These are phyloP conservation scores for Megalopta genalis DNA, from an alignment of 1,140 invertebrate species.

Conservation along the genomic window DNA sequence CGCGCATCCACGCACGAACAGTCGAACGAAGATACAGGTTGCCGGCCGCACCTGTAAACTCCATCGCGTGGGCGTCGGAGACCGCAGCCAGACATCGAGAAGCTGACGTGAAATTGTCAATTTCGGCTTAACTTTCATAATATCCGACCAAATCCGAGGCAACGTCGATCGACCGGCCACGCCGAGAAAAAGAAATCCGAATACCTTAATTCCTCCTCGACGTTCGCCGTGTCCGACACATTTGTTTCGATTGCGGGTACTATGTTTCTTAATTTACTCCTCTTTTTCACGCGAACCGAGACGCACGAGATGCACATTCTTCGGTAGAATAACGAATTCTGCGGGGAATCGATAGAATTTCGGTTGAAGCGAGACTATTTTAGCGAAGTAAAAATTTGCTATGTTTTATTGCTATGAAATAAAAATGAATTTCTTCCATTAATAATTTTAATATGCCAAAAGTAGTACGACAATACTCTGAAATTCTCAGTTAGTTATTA, in stretches of 20 bases:
- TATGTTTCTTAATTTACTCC: not conserved
- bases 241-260: not conserved
- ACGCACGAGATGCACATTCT: no score
- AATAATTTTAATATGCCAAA: no score
- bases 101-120: constrained; percentile 65
- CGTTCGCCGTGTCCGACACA: not conserved
- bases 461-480: no score
- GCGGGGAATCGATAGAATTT: no score
- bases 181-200: not conserved
- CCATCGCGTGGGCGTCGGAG: constrained; percentile 73
- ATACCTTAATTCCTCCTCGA: not conserved
- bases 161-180: not conserved
- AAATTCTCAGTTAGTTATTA: no score
- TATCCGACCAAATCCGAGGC: constrained; percentile 45
- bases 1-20: constrained; percentile 34
- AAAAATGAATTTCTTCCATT: no score
- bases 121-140: constrained; percentile 56
- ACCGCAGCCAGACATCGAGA: constrained; percentile 64
- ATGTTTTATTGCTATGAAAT: no score
- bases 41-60: constrained; percentile 78
- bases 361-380: no score
- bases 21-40: constrained; percentile 72
- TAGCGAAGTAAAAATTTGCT: no score
- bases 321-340: no score
- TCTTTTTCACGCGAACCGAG: no score